Evolutionary conservation across 2,888 invertebrate genomes (phyloP).

Genomic region (Lepidocyrtinus sp.): DNA sequence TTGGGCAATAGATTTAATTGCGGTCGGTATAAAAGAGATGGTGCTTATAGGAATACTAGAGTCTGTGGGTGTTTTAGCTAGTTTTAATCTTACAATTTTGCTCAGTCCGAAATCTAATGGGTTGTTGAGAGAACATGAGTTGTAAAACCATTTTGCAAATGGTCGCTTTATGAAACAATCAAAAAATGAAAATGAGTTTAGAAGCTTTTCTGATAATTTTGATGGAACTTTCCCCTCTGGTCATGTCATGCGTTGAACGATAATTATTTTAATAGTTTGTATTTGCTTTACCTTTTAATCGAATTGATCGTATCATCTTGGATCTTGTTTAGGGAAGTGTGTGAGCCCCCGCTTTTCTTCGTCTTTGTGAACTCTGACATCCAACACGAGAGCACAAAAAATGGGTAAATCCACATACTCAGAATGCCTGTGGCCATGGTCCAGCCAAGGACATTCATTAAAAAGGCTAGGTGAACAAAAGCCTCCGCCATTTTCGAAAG

Average conservation of each 20-base stretch:
- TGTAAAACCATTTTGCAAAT: too few relatives aligned
- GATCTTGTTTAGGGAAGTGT: conserved; percentile 33
- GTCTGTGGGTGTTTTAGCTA: too few relatives aligned
- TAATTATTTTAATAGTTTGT: too few relatives aligned
- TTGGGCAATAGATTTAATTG: too few relatives aligned
- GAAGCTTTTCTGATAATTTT: neutral
- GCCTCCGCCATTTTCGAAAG: conserved; percentile 34
- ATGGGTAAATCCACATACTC: conserved; percentile 60
- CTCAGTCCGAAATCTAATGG: too few relatives aligned
- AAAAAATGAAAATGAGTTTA: too few relatives aligned
- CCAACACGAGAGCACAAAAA: conserved; percentile 57
- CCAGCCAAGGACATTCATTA: conserved; percentile 58
- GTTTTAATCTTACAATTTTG: too few relatives aligned
- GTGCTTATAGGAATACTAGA: too few relatives aligned
- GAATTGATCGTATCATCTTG: conserved; percentile 45
- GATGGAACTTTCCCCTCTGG: neutral
- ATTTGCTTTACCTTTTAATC: conserved; percentile 44
- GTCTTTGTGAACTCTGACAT: conserved; percentile 51
- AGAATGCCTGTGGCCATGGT: conserved; percentile 49
- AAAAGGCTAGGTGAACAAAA: conserved; percentile 53
- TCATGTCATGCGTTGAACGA: too few relatives aligned
- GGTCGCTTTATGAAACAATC: too few relatives aligned
- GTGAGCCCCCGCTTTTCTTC: conserved; percentile 15
- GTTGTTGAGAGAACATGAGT: too few relatives aligned
- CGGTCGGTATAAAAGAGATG: too few relatives aligned